phyloP scores from a whole-genome alignment of 2,113 vertebrate genomes.

The Capreolus pygargus region DNA sequence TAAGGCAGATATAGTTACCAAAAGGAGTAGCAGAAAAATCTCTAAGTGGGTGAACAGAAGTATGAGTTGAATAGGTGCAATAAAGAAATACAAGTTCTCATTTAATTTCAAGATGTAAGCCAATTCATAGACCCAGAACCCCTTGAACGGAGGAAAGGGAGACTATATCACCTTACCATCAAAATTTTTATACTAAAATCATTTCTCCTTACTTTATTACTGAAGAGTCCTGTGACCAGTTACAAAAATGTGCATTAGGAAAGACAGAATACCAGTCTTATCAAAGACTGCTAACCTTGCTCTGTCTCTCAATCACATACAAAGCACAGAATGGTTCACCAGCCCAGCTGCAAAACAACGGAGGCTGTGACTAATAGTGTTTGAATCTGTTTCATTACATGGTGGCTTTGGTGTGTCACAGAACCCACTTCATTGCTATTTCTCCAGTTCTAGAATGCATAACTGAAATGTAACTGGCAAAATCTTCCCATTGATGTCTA shows the following conservation, averaged over 20 bases:
- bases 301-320: background rate
- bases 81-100: background rate
- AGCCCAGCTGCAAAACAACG: background rate
- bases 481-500: background rate
- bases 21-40: background rate
- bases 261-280: background rate
- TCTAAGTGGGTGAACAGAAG: background rate
- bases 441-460: background rate
- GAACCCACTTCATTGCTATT: background rate
- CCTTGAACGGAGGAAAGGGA: background rate
- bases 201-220: background rate
- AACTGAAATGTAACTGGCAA: background rate
- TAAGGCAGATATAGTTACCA: fast-evolving
- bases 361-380: background rate
- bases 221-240: background rate
- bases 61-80: background rate
- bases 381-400: background rate
- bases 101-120: background rate
- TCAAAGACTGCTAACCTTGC: background rate
- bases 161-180: background rate
- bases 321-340: background rate
- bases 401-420: background rate
- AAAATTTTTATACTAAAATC: background rate
- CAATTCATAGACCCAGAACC: background rate
- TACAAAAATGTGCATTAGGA: background rate